A percentile compares a stretch with the other conserved stretches of the same genome.
Evolutionary conservation across 2,113 vertebrate species (phyloP).

Genomic region (Carassius auratus): DNA sequence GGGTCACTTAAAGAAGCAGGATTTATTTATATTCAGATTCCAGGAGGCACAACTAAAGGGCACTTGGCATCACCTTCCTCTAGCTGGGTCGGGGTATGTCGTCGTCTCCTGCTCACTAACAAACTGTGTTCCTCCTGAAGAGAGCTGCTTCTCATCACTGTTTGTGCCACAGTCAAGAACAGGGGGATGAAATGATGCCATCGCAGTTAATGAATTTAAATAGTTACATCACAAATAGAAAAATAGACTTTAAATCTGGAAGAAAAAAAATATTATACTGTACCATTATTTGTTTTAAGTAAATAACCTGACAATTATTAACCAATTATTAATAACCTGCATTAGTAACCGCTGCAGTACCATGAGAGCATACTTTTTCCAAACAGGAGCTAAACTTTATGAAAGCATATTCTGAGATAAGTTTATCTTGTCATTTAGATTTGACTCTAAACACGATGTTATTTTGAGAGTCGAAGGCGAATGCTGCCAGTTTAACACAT

Average conservation of each 20-base stretch:
- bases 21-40: background rate
- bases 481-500: too few species aligned
- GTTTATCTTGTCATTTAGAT: background rate
- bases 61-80: background rate
- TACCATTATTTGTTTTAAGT: background rate
- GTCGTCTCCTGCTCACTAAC: background rate
- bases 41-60: background rate
- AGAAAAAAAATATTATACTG: background rate
- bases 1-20: background rate
- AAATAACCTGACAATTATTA: background rate
- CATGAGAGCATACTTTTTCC: background rate
- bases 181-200: background rate
- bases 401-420: background rate
- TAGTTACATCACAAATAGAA: background rate
- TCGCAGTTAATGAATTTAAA: background rate
- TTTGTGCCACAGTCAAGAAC: background rate
- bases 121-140: background rate
- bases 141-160: background rate
- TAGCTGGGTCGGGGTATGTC: background rate
- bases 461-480: background rate
- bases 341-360: background rate
- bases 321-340: background rate
- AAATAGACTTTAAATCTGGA: background rate
- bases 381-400: background rate
- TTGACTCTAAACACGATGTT: background rate